Conservation (phyloP, 2,113 vertebrate species). For the Toxotes chatareus region DNA sequence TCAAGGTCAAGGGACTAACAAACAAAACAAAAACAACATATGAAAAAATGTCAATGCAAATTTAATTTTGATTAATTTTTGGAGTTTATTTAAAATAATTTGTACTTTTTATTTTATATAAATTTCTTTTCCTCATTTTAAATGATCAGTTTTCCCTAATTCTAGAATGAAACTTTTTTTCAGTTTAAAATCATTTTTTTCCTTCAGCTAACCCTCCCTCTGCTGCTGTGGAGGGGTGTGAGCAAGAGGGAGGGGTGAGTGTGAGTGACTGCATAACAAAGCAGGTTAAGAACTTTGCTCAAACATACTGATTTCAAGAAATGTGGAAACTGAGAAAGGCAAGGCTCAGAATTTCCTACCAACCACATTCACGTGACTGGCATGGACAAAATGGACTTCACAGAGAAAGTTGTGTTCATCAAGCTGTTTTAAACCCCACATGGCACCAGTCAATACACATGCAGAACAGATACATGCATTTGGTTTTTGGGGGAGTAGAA, state of each 20-base stretch:
- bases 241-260: neutral
- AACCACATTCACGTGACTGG: neutral
- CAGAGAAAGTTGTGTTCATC: neutral
- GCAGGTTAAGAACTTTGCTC: no score
- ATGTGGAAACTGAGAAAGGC: no score
- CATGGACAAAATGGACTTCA: neutral
- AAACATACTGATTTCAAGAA: no score
- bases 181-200: no score
- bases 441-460: neutral
- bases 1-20: conserved; percentile 1
- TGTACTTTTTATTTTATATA: no score
- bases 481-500: neutral
- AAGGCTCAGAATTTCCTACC: no score
- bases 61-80: no score
- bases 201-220: neutral
- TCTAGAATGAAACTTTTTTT: neutral
- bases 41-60: no score
- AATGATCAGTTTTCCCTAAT: neutral
- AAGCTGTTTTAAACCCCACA: neutral
- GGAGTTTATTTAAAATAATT: no score
- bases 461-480: neutral
- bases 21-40: no score
- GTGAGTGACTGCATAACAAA: neutral
- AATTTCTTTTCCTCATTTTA: neutral
- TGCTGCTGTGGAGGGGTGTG: neutral